Evolutionary conservation across 30 jellyfish, hydroid and myxozoan species (phyloP).

Genomic region (Aurelia aurita): DNA sequence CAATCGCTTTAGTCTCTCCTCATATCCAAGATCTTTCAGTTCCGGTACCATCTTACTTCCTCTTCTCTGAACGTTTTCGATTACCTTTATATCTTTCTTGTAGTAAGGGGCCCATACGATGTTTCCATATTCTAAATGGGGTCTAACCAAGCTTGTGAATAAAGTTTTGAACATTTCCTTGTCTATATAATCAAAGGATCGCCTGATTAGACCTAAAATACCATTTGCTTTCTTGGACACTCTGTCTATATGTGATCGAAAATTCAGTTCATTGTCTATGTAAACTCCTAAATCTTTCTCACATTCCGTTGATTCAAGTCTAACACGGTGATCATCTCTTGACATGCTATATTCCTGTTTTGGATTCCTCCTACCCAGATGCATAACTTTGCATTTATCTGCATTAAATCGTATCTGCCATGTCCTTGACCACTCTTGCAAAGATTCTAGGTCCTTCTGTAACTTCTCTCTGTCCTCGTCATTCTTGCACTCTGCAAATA

Average conservation of each 20-base stretch:
- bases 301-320: constrained; percentile 1
- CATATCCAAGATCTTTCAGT: constrained; percentile 11
- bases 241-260: constrained; percentile 4
- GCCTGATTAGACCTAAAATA: constrained; percentile 12
- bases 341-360: no score
- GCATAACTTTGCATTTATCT: no score
- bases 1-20: constrained; percentile 3
- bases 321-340: neutral
- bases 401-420: no score
- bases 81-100: constrained; percentile 33
- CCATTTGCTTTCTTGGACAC: no score
- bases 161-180: neutral
- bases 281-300: constrained; percentile 1
- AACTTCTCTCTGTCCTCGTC: no score
- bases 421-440: no score
- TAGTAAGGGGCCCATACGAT: constrained; percentile 43
- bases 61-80: constrained; percentile 10
- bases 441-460: no score
- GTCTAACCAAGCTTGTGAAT: constrained; percentile 8
- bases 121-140: constrained; percentile 14
- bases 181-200: constrained; percentile 13
- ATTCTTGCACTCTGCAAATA: no score
- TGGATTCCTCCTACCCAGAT: no score
- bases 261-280: neutral
- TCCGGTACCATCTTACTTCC: neutral